phyloP scores from a whole-genome alignment of 1,140 invertebrate species.

The Caerostris extrusa region DNA sequence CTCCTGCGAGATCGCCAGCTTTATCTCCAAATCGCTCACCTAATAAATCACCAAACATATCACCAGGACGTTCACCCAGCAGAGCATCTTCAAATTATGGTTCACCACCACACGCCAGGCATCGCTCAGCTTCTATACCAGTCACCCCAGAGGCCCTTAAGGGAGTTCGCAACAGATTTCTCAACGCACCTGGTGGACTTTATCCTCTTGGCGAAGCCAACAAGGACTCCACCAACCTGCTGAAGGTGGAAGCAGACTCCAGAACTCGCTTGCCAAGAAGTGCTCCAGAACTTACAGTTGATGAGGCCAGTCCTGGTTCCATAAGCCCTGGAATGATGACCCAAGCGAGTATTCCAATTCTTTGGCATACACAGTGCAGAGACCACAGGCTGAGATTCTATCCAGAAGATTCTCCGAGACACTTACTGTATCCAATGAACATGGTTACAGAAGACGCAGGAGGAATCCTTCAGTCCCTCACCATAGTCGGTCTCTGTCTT shows the following conservation, averaged over 20 bases:
- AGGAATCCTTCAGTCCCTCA: conserved; percentile 87
- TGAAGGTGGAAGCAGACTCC: conserved; percentile 35
- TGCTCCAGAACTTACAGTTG: conserved; percentile 71
- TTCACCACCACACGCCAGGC: conserved; percentile 60
- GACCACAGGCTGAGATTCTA: conserved; percentile 57
- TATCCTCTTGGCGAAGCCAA: conserved; percentile 56
- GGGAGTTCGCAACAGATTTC: conserved; percentile 63
- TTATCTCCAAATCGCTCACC: conserved; percentile 63
- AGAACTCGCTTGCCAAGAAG: conserved; percentile 47
- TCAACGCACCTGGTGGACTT: conserved; percentile 54
- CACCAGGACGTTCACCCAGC: conserved; percentile 51
- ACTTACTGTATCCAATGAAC: conserved; percentile 46
- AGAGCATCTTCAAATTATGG: conserved; percentile 62
- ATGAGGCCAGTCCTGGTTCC: conserved; percentile 66
- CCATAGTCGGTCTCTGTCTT: conserved; percentile 92
- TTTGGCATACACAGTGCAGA: conserved; percentile 53
- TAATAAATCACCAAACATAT: conserved; percentile 72
- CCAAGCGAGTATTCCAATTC: conserved; percentile 55
- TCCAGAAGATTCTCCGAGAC: conserved; percentile 73
- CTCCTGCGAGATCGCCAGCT: conserved; percentile 69
- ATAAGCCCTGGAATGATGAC: conserved; percentile 75
- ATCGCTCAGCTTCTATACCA: conserved; percentile 70
- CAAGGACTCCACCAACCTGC: conserved; percentile 19
- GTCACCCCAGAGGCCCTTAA: conserved; percentile 71
- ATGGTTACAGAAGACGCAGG: conserved; percentile 27